Evolutionary conservation across 2,888 invertebrate species (phyloP), one percentile per base, ranked within the genome.

Genomic region (Sarcophaga caerulescens): DNA sequence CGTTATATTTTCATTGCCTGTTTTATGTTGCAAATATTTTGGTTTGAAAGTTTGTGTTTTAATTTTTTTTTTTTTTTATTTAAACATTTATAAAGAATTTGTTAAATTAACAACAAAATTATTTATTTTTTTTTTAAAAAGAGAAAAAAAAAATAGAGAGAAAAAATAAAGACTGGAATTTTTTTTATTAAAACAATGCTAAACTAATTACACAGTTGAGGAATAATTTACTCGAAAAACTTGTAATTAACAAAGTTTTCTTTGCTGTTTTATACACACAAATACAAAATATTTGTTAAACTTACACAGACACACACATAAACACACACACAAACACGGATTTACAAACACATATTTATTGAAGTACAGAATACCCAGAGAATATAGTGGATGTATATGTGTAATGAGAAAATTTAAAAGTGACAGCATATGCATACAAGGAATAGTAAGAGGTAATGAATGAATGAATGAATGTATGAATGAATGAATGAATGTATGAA

Each of bases 161-260:
- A 35, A 35, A 35, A 35, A 0, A 35, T 0, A 35, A 35, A 35
- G 8, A 35, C 35, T 35, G 35, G 35, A 35, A 69, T 10, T 19
- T 60, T 73, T 66, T 60, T 73, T 66, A 69, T 81, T 69, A 69
- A 44, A n/a, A 62, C 35, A 62, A 63, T 74, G 44, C 44, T 57
- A 52, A 74, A 75, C 80, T 81, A 81, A 74, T 74, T 66, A 81
- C 47, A 73, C 81, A 69, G 74, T 63, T 75, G 68, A 62, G 52
- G 44, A 81, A 75, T 75, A 81, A 62, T 75, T 69, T 75, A 23
- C 68, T 62, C 62, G 69, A 63, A 81, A 35, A 81, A 81, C 68
- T 81, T 81, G 81, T 81, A 81, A 81, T 81, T 81, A 74, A 81
- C 74, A 81, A 81, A 81, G 68, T 81, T 81, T 81, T 75, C 23